Conservation (phyloP, 2,888 invertebrate genomes). For the Chirona hameri region DNA sequence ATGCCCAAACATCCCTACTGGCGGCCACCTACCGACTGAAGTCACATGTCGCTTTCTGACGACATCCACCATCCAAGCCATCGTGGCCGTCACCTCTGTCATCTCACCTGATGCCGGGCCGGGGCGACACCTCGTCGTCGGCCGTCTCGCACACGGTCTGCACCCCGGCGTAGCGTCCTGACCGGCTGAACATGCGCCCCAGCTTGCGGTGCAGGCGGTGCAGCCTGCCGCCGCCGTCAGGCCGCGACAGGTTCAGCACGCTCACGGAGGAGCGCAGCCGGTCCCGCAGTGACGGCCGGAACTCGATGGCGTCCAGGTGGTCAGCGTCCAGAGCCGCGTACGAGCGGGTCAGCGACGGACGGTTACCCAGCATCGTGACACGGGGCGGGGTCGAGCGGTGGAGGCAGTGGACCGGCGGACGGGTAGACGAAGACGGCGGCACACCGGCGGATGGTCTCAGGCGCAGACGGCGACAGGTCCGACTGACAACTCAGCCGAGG, state of each 20-base stretch:
- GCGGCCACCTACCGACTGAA: no score
- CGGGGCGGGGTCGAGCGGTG: not conserved
- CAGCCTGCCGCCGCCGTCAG: not conserved
- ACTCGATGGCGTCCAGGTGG: not conserved
- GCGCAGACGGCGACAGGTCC: no score
- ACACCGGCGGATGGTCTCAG: no score
- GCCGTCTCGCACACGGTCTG: not conserved
- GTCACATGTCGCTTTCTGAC: no score
- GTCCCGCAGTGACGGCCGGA: slow-evolving; percentile 7
- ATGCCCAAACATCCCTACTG: no score
- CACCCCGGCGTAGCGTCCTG: slow-evolving; percentile 6
- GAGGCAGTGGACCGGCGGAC: not conserved
- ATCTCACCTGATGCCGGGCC: slow-evolving; percentile 7
- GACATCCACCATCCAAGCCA: no score
- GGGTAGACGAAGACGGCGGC: no score
- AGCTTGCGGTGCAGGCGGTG: slow-evolving; percentile 1
- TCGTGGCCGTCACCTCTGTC: no score
- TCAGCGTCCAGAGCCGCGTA: slow-evolving; percentile 24
- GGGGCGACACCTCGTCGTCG: not conserved
- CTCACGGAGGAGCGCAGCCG: not conserved
- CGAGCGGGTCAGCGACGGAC: not conserved
- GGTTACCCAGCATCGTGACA: not conserved
- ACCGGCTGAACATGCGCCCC: not conserved
- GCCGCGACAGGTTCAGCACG: slow-evolving; percentile 12
- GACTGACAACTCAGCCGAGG: no score